These are phyloP conservation scores for Drosophila burlai DNA, from an alignment of 1,140 invertebrate genomes.

Conservation along the genomic window DNA sequence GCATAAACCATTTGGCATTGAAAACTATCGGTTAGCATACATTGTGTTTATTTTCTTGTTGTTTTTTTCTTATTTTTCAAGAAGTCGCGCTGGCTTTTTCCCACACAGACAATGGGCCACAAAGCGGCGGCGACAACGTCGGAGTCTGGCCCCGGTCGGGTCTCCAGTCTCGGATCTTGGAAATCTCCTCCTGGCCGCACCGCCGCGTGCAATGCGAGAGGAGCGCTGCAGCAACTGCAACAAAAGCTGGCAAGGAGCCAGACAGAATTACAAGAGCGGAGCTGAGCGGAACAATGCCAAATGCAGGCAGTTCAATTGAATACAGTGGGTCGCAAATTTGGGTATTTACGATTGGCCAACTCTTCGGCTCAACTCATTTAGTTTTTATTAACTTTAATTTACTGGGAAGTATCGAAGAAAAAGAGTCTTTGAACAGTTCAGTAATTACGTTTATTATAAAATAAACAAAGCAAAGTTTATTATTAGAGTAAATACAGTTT, in stretches of 20 bases:
- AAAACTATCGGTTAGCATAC: conserved; percentile 71
- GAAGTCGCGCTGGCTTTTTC: conserved; percentile 74
- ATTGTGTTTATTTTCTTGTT: conserved; percentile 54
- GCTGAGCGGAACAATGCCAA: conserved; percentile 70
- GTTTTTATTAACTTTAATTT: background rate
- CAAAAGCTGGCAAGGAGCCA: conserved; percentile 69
- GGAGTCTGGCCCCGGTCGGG: conserved; percentile 37
- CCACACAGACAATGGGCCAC: conserved; percentile 77
- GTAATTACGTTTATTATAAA: background rate
- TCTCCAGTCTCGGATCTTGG: conserved; percentile 31
- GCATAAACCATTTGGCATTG: conserved; percentile 82
- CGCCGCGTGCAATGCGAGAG: conserved; percentile 38
- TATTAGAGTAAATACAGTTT: background rate
- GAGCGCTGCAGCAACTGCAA: conserved; percentile 45
- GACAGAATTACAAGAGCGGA: conserved; percentile 76
- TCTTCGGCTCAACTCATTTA: background rate
- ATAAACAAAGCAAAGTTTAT: background rate
- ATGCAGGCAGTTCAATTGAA: conserved; percentile 71
- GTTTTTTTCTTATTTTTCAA: conserved; percentile 24
- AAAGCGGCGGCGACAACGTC: conserved; percentile 54
- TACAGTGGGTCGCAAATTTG: conserved; percentile 62
- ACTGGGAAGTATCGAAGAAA: background rate
- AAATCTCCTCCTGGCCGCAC: conserved; percentile 19
- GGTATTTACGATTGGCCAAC: background rate
- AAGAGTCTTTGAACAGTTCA: too few species aligned